phyloP scores from a whole-genome alignment of 2,797 vertebrate species.

The Scleropages formosus region DNA sequence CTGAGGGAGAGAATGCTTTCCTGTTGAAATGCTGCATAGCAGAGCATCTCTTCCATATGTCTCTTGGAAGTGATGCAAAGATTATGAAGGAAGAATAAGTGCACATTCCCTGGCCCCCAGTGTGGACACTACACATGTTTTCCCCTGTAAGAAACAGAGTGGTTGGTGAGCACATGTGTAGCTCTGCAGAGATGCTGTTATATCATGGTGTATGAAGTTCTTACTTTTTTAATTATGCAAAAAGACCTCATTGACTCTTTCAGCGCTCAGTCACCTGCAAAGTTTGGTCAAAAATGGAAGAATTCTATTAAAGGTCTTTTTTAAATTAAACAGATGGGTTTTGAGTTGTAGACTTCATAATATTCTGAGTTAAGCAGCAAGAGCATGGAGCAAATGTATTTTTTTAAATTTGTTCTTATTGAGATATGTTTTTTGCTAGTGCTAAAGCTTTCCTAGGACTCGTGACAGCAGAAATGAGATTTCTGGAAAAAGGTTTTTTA shows the following conservation, averaged over 20 bases:
- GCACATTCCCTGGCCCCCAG: neutral
- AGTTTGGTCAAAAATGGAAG: too few species aligned
- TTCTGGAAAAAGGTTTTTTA: slow-evolving; percentile 11
- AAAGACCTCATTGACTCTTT: too few species aligned
- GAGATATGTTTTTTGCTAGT: neutral
- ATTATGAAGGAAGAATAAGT: slow-evolving; percentile 1
- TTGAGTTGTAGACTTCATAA: neutral
- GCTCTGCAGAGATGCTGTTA: too few species aligned
- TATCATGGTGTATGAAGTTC: too few species aligned
- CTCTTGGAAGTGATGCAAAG: neutral
- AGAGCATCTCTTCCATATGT: neutral
- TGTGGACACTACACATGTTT: neutral
- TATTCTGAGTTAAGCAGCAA: neutral
- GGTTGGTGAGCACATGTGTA: too few species aligned
- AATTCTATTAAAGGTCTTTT: neutral
- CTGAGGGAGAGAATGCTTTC: too few species aligned
- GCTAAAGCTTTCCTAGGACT: neutral
- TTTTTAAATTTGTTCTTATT: neutral
- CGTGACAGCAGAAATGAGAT: neutral
- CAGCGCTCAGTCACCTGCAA: too few species aligned
- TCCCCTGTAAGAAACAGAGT: too few species aligned
- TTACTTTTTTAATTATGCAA: too few species aligned
- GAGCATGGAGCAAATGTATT: neutral
- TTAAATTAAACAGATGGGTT: neutral
- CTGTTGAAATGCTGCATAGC: neutral